Base-by-base conservation (phyloP, 2,113 vertebrate genomes). In the Origma solitaria region DNA sequence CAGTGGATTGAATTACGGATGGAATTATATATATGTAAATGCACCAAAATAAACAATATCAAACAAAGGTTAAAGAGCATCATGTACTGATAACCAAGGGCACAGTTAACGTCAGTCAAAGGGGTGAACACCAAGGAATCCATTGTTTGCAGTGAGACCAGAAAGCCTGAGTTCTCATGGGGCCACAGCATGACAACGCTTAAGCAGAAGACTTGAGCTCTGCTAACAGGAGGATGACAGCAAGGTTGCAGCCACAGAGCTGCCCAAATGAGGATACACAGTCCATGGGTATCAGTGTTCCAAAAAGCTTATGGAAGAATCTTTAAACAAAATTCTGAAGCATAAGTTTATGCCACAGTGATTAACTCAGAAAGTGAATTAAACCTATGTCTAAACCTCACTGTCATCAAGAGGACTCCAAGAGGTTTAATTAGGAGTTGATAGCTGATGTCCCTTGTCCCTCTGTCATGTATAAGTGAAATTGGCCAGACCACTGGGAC, bases 181-280 rank as follows among this genome's bases (percentile, higher is more conserved):
- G 23, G 8, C 5, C n/a, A 37, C 27, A 53, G 14, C 28, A n/a
- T 14, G 56, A 44, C 33, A 13, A 30, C 0, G 1, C 14, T 53
- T 58, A 57, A 54, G 49, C 15, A 51, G 42, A 50, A 60, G 37
- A 64, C 28, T 62, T 7, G 3, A 91, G 47, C 16, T 69, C 10
- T 84, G 17, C 14, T 78, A 57, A 68, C 14, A 49, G 37, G 23
- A 92, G 33, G 27, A 47, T 70, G 42, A 15, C 50, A 84, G n/a
- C 13, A 69, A 77, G 20, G 3, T 28, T 50, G 12, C 51, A 66
- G 38, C 25, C 42, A 35, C 14, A 44, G 40, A 75, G 20, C 27
- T 85, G 11, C 10, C 38, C 35, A 70, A 21, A 50, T n/a, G 24
- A 60, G 13, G 8, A 33, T 64, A 33, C 6, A 54, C 7, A 44